A percentile compares a stretch with the other conserved stretches of the same genome.
These are phyloP conservation scores for Nannoperca australis DNA, from an alignment of 2,797 vertebrate genomes.

Conservation along the genomic window DNA sequence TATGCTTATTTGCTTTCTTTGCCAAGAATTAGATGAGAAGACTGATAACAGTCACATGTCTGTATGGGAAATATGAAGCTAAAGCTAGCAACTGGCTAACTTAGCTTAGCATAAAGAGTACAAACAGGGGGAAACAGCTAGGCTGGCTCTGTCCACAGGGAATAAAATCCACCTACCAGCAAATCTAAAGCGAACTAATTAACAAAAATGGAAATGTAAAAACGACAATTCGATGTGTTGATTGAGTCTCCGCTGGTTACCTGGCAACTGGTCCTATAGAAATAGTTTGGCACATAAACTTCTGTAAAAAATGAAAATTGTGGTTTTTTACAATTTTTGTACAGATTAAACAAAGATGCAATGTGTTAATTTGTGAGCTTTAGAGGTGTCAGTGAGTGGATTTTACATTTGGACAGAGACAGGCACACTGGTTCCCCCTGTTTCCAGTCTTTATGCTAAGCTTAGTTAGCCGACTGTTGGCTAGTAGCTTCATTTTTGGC, in stretches of 20 bases:
- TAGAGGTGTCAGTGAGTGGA: background rate
- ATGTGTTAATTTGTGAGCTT: background rate
- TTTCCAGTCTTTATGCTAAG: background rate
- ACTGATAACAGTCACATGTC: background rate
- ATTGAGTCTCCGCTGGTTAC: background rate
- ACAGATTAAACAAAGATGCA: background rate
- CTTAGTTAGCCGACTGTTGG: background rate
- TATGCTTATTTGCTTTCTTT: background rate
- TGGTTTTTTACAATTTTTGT: background rate
- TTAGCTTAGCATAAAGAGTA: background rate
- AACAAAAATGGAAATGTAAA: background rate
- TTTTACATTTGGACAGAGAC: background rate
- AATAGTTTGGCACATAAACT: background rate
- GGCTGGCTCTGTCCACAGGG: background rate
- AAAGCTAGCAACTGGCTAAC: background rate
- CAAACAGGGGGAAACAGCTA: background rate
- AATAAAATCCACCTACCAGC: background rate
- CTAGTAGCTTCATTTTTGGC: background rate
- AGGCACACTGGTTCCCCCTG: background rate
- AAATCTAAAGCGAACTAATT: no score
- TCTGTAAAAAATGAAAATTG: background rate
- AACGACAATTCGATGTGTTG: background rate
- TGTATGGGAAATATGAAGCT: background rate
- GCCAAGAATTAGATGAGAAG: background rate
- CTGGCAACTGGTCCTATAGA: background rate